Evolutionary conservation across 2,113 vertebrate species (phyloP), one percentile per base, ranked within the genome.

Genomic region (Corydoras sp.): DNA sequence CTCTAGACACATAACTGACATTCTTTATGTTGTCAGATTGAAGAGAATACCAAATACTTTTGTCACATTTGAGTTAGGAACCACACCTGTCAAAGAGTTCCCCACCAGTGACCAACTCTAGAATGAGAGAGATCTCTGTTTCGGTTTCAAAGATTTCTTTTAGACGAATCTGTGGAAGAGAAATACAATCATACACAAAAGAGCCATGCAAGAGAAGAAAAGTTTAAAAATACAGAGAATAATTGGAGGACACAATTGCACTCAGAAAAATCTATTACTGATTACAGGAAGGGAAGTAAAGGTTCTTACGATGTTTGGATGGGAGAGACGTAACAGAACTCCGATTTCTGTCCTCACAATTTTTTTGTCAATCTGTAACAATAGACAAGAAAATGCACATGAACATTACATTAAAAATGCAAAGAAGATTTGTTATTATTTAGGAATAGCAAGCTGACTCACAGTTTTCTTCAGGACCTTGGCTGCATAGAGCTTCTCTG

Each of bases 401-500:
- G 18, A 24, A 24, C 18, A 24, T 24, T 24, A 24, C 18, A 1
- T 24, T 24, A 24, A 24, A 24, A 24, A 24, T 24, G 18, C 18
- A 24, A 24, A 24, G 18, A 24, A 24, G 18, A 24, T 24, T 24
- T 24, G 18, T 24, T 24, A 51, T 56, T 48, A 10, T 10, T 18
- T 43, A 60, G 53, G 24, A 70, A 65, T 60, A 8, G 5, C 18
- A 4, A 15, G 49, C 7, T 29, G 62, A 82, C 91, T 90, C 70
- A 95, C 93, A 24, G 92, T 95, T 82, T 95, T 95, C 87, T 95
- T 92, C 15, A 95, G 86, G 58, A 93, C 90, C 82, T 94, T 95
- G 83, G 91, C 84, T 0, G 93, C 93, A 0, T 85, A 95, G 0
- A 85, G 87, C 75, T 87, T 85, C 72, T 91, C 89, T 0, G 91